Base-by-base conservation (phyloP, 2,113 vertebrate genomes). In the Varanus salvator region DNA sequence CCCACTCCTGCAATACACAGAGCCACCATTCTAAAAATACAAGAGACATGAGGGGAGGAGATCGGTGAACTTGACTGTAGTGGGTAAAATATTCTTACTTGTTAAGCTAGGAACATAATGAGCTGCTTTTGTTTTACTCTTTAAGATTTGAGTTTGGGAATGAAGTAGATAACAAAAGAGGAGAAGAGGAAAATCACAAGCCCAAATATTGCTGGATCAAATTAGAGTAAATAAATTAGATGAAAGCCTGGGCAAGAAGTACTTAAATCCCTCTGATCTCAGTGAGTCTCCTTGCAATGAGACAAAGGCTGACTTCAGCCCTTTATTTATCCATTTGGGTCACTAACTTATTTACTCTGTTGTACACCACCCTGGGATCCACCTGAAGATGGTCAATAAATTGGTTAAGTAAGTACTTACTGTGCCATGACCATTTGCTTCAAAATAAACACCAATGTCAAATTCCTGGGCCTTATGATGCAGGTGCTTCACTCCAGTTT, bases 391-490 rank as follows among this genome's bases (percentile, higher is more conserved):
- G 38, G 38, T 8, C 21, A 50, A 2, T 78, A 8, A 78, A 48
- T 38, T 48, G 21, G 17, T 21, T 29, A 1, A 84, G 50, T 64
- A 50, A 38, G 3, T 93, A 97, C 98, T 98, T 96, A 99, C 99
- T 19, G 99, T 99, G 90, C 99, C 99, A 0, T 99, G 99, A 34
- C 99, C 99, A 0, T 99, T 99, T 85, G 99, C 98, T 95, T 99
- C 99, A 94, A 99, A 99, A 95, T 99, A 99, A 93, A 99, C 97
- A 1, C 98, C 98, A 25, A 99, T 93, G 81, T 99, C 98, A 96
- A 98, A 99, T 90, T 98, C 97, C 96, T 98, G 98, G 21, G 99
- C 99, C 80, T 98, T 98, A 69, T 98, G 98, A 87, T 99, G 98
- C 54, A 99, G 96, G 93, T 99, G 98, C 88, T 99, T 99, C 92